These are phyloP conservation scores for Drosophila orena DNA, from an alignment of 1,140 invertebrate genomes.

Conservation along the genomic window DNA sequence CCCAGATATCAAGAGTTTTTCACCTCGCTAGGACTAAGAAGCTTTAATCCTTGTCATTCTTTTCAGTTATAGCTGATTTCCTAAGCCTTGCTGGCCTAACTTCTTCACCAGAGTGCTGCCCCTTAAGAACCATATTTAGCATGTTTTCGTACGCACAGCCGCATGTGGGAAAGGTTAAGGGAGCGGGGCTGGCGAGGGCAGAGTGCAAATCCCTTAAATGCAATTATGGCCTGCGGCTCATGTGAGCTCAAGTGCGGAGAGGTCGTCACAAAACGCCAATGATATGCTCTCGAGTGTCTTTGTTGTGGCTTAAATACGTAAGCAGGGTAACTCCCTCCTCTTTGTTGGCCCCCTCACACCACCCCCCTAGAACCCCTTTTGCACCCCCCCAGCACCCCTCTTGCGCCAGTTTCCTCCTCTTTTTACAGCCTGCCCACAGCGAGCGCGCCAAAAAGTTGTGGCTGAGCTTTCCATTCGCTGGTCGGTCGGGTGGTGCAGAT, in stretches of 20 bases:
- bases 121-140: conserved; percentile 15
- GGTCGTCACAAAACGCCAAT: conserved; percentile 67
- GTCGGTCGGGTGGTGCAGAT: conserved; percentile 41
- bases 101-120: not conserved
- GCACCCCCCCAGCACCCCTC: not conserved
- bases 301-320: conserved; percentile 72
- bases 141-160: conserved; percentile 53
- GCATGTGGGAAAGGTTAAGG: conserved; percentile 24
- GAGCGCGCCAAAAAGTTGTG: conserved; percentile 61
- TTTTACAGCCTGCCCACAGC: conserved; percentile 16
- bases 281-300: conserved; percentile 74
- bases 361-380: too few species aligned
- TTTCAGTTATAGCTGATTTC: conserved; percentile 16
- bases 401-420: not conserved
- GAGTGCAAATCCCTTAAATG: conserved; percentile 72
- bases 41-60: not conserved
- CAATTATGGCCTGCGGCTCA: conserved; percentile 67
- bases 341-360: not conserved
- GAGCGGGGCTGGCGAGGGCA: not conserved
- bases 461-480: conserved; percentile 45
- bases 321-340: conserved; percentile 38
- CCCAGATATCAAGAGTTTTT: too few species aligned
- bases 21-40: too few species aligned
- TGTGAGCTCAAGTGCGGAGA: conserved; percentile 48
- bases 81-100: not conserved